A percentile compares a stretch with the other conserved stretches of the same genome.
Evolutionary conservation across 2,797 vertebrate species (phyloP).

Genomic region (Esox masquinongy): DNA sequence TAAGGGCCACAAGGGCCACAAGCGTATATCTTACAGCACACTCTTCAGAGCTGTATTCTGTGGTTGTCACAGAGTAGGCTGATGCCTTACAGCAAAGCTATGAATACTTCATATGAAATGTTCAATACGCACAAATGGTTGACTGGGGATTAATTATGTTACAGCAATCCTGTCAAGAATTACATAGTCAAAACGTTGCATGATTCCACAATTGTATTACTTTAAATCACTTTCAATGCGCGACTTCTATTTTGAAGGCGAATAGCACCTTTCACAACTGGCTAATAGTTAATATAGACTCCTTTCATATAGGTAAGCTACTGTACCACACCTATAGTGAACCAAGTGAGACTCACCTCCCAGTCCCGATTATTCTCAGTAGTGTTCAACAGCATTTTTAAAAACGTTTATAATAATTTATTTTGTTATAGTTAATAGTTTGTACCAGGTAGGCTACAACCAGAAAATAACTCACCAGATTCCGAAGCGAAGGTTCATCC

Average conservation of each 20-base stretch:
- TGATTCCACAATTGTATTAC: not conserved
- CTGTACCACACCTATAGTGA: not conserved
- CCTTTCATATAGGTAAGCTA: not conserved
- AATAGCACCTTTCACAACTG: not conserved
- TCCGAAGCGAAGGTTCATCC: constrained; percentile 84
- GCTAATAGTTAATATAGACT: not conserved
- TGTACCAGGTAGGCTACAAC: no score
- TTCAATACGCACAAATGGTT: no score
- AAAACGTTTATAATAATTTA: no score
- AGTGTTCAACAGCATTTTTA: not conserved
- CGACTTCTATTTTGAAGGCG: not conserved
- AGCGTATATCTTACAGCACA: no score
- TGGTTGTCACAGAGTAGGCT: no score
- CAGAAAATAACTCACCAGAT: constrained; percentile 78
- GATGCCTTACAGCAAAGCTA: no score
- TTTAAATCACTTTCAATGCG: not conserved
- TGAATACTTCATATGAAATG: no score
- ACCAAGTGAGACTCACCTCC: not conserved
- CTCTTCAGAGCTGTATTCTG: no score
- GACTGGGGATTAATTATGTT: not conserved
- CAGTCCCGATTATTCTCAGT: not conserved
- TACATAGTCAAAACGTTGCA: not conserved
- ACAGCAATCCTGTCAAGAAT: not conserved
- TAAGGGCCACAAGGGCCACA: no score
- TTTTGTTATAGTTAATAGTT: no score